phyloP scores from a whole-genome alignment of 2,888 invertebrate species.

The Yponomeuta cagnagella region DNA sequence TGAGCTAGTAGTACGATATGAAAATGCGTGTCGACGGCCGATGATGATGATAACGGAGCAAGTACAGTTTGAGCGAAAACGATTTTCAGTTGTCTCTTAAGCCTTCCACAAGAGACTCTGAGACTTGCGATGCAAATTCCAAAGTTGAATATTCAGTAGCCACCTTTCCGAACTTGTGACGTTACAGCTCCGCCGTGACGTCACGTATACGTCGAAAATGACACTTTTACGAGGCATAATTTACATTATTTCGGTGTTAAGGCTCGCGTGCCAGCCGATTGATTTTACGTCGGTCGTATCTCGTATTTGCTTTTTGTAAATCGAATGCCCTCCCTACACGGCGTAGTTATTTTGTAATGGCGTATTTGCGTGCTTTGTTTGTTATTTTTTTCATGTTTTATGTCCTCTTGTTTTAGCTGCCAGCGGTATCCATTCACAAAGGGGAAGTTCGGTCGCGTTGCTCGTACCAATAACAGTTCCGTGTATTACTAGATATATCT shows the following conservation, averaged over 20 bases:
- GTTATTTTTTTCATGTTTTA: conserved; percentile 43
- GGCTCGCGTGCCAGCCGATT: conserved; percentile 71
- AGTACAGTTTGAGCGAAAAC: conserved; percentile 52
- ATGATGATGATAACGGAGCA: conserved; percentile 61
- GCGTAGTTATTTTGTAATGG: conserved; percentile 67
- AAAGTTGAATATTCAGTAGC: conserved; percentile 23
- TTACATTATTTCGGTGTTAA: conserved; percentile 72
- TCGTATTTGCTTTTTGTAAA: conserved; percentile 68
- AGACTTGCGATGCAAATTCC: conserved; percentile 28
- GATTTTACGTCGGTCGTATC: conserved; percentile 71
- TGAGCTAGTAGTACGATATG: conserved; percentile 31
- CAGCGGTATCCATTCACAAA: conserved; percentile 18
- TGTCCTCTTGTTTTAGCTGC: conserved; percentile 32
- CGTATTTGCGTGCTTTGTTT: conserved; percentile 60
- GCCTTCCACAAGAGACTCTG: neutral
- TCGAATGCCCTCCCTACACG: conserved; percentile 67
- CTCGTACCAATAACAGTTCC: conserved; percentile 15
- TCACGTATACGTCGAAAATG: conserved; percentile 72
- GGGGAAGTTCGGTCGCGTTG: conserved; percentile 17
- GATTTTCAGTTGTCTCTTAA: conserved; percentile 29
- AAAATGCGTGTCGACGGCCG: conserved; percentile 44
- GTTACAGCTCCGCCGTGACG: conserved; percentile 47
- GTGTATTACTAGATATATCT: conserved; percentile 4
- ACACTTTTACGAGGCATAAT: conserved; percentile 74
- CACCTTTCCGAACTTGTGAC: conserved; percentile 23